Evolutionary conservation across 2,113 vertebrate genomes (phyloP).

Genomic region (Xiphophorus couchianus): DNA sequence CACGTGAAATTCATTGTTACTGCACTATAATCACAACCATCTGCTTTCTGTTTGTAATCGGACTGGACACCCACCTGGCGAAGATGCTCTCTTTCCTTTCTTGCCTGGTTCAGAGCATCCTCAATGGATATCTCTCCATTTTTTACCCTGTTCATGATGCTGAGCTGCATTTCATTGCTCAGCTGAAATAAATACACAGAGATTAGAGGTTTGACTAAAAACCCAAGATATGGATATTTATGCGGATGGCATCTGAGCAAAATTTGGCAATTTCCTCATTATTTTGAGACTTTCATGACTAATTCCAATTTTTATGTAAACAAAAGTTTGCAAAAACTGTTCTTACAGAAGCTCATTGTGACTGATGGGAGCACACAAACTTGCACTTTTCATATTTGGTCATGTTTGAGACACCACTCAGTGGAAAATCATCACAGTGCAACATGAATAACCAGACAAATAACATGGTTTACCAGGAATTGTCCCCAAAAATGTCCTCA

Average conservation of each 20-base stretch:
- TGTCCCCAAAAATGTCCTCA: background rate
- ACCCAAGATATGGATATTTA: background rate
- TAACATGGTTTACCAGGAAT: slow-evolving; percentile 1
- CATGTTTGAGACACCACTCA: background rate
- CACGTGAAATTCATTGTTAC: too few relatives aligned
- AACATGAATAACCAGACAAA: background rate
- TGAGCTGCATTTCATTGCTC: slow-evolving; percentile 83
- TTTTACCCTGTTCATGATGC: slow-evolving; percentile 82
- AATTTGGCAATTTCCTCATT: background rate
- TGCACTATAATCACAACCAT: background rate
- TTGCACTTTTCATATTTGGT: background rate
- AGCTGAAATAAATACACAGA: slow-evolving; percentile 57
- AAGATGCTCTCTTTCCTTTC: slow-evolving; percentile 40
- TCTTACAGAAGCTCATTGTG: too few relatives aligned
- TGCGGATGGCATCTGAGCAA: background rate
- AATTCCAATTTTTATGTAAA: background rate
- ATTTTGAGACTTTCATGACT: background rate
- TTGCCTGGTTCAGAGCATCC: slow-evolving; percentile 78
- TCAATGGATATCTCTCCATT: slow-evolving; percentile 81
- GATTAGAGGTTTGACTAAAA: background rate
- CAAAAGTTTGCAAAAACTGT: background rate
- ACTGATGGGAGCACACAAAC: too few relatives aligned
- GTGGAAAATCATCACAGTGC: background rate
- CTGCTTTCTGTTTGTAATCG: background rate
- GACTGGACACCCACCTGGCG: slow-evolving; percentile 32